Conservation (phyloP, 2,888 invertebrate genomes). For the Tanytarsus gracilentus region DNA sequence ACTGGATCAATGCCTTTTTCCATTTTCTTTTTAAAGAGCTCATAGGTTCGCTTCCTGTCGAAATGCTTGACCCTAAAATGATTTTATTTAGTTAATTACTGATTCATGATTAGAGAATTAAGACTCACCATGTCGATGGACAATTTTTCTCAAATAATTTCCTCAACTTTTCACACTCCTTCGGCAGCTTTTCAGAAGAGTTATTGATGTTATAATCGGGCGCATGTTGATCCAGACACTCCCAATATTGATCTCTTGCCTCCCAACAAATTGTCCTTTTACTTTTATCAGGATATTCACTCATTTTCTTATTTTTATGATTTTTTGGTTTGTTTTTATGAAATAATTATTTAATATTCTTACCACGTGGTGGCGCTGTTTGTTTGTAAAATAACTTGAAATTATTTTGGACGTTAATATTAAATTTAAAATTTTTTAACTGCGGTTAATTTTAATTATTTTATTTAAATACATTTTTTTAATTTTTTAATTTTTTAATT, state of each 20-base stretch:
- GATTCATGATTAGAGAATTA: background rate
- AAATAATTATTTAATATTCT: background rate
- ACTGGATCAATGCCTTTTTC: constrained; percentile 77
- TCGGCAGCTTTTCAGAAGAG: constrained; percentile 47
- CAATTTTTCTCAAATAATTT: constrained; percentile 68
- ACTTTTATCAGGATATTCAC: constrained; percentile 61
- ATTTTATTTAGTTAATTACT: background rate
- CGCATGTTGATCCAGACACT: constrained; percentile 66
- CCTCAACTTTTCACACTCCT: constrained; percentile 59
- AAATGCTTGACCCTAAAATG: constrained; percentile 67
- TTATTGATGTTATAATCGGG: constrained; percentile 43
- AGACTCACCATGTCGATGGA: constrained; percentile 62
- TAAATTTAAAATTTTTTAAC: no score
- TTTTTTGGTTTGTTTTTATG: background rate
- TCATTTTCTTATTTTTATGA: background rate
- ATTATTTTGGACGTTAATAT: no score
- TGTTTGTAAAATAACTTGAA: background rate
- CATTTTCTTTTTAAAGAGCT: constrained; percentile 80
- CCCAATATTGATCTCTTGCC: constrained; percentile 80
- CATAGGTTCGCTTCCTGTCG: constrained; percentile 79
- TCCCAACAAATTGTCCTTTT: constrained; percentile 76
- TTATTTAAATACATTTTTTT: no score
- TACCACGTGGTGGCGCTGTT: background rate
- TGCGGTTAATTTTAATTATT: no score
- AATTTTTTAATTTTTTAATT: no score